Conservation (phyloP, 37 sponge, comb jelly and placozoan genomes). For the Aplysina aerophoba region DNA sequence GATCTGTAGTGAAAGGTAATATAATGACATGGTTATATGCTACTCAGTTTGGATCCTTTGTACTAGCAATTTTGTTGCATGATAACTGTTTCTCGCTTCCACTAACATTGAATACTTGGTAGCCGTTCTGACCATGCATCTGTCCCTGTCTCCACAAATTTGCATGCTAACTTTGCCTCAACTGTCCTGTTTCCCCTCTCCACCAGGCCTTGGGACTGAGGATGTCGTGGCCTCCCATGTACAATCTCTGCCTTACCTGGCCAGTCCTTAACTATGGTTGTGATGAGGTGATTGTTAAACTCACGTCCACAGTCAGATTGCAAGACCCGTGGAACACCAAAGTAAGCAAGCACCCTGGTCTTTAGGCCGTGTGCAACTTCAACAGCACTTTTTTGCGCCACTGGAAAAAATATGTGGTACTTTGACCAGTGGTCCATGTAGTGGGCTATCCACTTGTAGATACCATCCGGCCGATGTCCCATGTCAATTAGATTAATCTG, state of each 20-base stretch:
- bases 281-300: not conserved
- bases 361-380: not conserved
- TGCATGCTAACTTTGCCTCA: not conserved
- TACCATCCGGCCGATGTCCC: conserved; percentile 6
- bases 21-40: not conserved
- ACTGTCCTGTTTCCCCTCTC: conserved; percentile 14
- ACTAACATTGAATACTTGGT: conserved; percentile 22
- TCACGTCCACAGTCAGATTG: not conserved
- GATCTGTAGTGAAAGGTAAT: no score
- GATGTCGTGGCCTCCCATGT: conserved; percentile 7
- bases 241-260: not conserved
- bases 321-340: not conserved
- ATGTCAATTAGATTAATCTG: conserved; percentile 8
- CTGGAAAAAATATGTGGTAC: not conserved
- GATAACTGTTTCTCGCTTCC: not conserved
- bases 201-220: conserved; percentile 3
- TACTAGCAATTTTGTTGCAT: not conserved
- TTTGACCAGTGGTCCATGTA: no score
- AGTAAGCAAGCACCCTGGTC: not conserved
- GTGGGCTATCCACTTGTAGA: not conserved
- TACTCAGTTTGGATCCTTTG: not conserved
- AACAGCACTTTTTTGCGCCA: not conserved
- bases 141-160: not conserved
- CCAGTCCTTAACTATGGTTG: not conserved
- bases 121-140: not conserved